Conservation (phyloP, 92 coral and sea anemone genomes). For the Siderastrea siderea region DNA sequence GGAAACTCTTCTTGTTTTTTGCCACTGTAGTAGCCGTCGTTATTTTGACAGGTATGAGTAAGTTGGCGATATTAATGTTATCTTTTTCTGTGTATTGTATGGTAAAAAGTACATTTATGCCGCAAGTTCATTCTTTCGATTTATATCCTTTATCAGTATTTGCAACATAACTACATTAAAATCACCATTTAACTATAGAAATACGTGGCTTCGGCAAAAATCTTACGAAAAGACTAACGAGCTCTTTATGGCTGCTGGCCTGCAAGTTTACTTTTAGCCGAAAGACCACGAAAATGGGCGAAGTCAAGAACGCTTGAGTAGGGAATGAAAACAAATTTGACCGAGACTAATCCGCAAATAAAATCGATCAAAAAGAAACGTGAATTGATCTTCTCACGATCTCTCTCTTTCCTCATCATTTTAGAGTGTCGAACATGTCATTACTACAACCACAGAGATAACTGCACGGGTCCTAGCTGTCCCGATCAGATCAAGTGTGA, state of each 20-base stretch:
- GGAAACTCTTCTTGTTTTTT: neutral
- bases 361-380: neutral
- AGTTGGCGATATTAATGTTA: neutral
- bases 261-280: no score
- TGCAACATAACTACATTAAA: no score
- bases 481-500: neutral
- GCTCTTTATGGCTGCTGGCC: no score
- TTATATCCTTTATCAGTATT: no score
- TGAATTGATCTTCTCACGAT: neutral
- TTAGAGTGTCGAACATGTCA: slow-evolving; percentile 8
- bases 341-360: neutral
- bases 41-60: neutral
- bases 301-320: no score
- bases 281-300: no score
- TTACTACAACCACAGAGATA: neutral
- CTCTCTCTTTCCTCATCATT: neutral
- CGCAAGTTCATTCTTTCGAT: no score
- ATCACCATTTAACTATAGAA: no score
- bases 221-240: no score
- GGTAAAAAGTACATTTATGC: neutral
- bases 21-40: neutral
- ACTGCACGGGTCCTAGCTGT: neutral
- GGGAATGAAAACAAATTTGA: no score
- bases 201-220: no score
- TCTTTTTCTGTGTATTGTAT: neutral